These are phyloP conservation scores for Furcifer pardalis DNA, from an alignment of 2,797 vertebrate species.

Conservation along the genomic window DNA sequence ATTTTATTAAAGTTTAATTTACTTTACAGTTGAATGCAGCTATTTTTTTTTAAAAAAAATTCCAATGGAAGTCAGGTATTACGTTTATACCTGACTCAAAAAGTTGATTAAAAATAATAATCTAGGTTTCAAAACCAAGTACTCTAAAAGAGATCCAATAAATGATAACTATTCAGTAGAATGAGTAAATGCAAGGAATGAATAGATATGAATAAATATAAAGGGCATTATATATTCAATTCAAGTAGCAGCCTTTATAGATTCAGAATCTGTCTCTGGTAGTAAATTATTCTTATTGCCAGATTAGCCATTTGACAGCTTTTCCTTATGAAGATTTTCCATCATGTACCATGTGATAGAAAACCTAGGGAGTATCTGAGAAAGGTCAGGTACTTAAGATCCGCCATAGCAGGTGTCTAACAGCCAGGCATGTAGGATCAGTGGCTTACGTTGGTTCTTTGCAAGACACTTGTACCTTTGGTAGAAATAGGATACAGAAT, in stretches of 20 bases:
- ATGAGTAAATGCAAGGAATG: constrained; percentile 40
- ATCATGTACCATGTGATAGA: not conserved
- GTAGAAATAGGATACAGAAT: not conserved
- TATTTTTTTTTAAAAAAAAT: constrained; percentile 4
- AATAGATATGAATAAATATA: too few species aligned
- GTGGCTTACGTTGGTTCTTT: not conserved
- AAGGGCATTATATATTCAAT: constrained; percentile 51
- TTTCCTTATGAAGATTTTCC: not conserved
- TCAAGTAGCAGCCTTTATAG: constrained; percentile 50
- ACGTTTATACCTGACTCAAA: constrained; percentile 34
- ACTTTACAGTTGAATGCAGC: constrained; percentile 58
- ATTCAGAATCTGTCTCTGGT: not conserved
- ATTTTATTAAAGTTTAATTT: constrained; percentile 62
- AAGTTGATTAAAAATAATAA: constrained; percentile 39
- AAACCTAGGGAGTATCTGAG: not conserved
- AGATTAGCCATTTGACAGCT: constrained; percentile 51
- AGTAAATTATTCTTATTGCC: constrained; percentile 49
- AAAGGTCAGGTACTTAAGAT: not conserved
- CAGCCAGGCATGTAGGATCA: not conserved
- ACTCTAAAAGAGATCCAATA: constrained; percentile 43
- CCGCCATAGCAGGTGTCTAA: not conserved
- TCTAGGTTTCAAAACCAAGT: constrained; percentile 47
- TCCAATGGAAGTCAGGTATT: constrained; percentile 49
- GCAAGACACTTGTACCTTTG: not conserved
- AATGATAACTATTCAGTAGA: not conserved